Base-by-base conservation (phyloP, 2,797 vertebrate genomes). In the Scyliorhinus canicula region DNA sequence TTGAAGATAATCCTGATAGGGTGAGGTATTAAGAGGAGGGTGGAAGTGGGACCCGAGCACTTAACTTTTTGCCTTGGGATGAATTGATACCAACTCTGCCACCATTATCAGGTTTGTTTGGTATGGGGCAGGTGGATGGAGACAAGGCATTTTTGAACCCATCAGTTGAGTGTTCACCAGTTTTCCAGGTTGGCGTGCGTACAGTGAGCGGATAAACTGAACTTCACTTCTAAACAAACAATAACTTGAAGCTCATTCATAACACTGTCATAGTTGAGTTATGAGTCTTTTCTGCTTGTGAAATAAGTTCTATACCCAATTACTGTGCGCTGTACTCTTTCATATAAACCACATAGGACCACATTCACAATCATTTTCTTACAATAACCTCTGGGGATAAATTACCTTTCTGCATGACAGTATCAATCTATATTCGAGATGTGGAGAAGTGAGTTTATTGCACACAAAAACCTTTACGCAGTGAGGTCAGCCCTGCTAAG, bases 291-390 rank as follows among this genome's bases (percentile, higher is more conserved):
- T 44, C 57, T 65, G 57, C 88, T 65, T 65, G 88, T 91, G 88
- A 65, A 91, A 65, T 63, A 91, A 91, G 88, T 65, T n/a, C 88
- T n/a, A 44, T 65, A 91, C 57, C 88, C 88, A 91, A 91, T 91
- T 91, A 91, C n/a, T 65, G 6, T 44, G 57, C 0, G 11, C 55
- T 91, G 88, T 91, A 91, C 19, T 63, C 88, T 91, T 91, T 63
- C n/a, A 65, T 91, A 63, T 24, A 63, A 60, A 91, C n/a, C 88
- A 65, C 88, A 40, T 44, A 26, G 31, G n/a, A 44, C n/a, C 57
- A 65, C 35, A 65, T 65, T 91, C 88, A 63, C 88, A 63, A 44
- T 91, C 57, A 65, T 91, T 91, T 91, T 40, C 60, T 91, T 65
- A 65, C 88, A 91, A 40, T 65, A 44, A 91, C 60, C 88, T 91